Evolutionary conservation across 2,888 invertebrate species (phyloP).

Genomic region (Anticlea derivata): DNA sequence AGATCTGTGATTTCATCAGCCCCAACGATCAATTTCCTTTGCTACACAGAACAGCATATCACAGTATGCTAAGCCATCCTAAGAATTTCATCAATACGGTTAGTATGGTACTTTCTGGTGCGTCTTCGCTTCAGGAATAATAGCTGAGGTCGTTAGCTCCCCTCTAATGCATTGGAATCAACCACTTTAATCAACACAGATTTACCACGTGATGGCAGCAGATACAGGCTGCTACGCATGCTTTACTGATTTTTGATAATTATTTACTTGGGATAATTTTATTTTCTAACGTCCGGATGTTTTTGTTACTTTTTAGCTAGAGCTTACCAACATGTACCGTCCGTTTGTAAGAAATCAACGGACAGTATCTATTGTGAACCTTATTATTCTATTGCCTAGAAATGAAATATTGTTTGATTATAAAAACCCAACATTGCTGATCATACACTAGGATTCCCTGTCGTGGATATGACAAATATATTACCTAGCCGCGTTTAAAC

Average conservation of each 20-base stretch:
- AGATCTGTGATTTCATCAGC: no score
- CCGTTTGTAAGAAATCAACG: no score
- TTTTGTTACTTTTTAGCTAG: not conserved
- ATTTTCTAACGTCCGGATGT: not conserved
- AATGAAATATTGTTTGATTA: no score
- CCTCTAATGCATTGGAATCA: conserved; percentile 55
- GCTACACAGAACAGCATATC: not conserved
- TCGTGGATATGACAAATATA: no score
- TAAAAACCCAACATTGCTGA: no score
- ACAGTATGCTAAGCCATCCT: conserved; percentile 15
- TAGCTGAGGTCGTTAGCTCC: conserved; percentile 39
- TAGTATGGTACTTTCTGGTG: conserved; percentile 31
- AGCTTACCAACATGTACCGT: no score
- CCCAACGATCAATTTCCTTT: not conserved
- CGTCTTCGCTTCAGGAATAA: conserved; percentile 19
- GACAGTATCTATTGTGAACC: no score
- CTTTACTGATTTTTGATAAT: conserved; percentile 1
- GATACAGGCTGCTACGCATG: conserved; percentile 21
- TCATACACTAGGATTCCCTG: no score
- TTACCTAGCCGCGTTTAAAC: no score
- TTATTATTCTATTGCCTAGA: no score
- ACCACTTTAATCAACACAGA: conserved; percentile 62
- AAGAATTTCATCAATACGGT: conserved; percentile 28
- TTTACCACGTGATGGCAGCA: conserved; percentile 51
- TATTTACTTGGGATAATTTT: conserved; percentile 3